A percentile compares a stretch with the other conserved stretches of the same genome.
These are phyloP conservation scores for Otus scops DNA, from an alignment of 2,797 vertebrate species.

Conservation along the genomic window DNA sequence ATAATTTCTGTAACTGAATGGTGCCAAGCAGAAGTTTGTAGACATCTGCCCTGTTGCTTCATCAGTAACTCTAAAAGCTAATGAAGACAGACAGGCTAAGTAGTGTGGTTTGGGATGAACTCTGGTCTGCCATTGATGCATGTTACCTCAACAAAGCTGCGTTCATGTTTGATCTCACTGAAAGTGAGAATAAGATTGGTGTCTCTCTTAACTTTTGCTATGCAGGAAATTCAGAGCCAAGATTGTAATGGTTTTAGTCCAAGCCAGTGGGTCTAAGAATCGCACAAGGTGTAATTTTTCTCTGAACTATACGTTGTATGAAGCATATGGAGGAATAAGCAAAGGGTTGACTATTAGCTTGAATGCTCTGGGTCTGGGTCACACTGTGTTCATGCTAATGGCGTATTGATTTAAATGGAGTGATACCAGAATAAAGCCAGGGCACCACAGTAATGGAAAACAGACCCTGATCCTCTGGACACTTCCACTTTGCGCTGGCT, in stretches of 20 bases:
- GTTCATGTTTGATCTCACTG: neutral
- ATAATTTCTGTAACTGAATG: neutral
- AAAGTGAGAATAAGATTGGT: neutral
- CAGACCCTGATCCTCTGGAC: neutral
- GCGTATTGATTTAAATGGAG: neutral
- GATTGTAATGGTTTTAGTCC: neutral
- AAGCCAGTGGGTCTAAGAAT: neutral
- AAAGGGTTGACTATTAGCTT: neutral
- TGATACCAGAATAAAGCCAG: neutral
- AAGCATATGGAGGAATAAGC: neutral
- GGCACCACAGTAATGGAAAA: neutral
- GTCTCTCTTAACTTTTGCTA: neutral
- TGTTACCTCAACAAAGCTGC: neutral
- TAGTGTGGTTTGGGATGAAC: neutral
- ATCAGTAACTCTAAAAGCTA: neutral
- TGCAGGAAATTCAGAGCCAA: neutral
- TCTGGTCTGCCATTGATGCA: neutral
- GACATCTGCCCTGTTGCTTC: neutral
- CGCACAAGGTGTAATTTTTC: neutral
- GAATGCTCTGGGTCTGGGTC: neutral
- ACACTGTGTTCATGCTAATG: neutral
- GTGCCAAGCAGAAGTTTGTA: conserved; percentile 13
- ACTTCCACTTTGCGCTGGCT: neutral
- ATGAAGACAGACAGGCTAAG: neutral
- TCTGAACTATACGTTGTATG: neutral